phyloP scores from a whole-genome alignment of 1,140 invertebrate species.

The Mamestra configurata region DNA sequence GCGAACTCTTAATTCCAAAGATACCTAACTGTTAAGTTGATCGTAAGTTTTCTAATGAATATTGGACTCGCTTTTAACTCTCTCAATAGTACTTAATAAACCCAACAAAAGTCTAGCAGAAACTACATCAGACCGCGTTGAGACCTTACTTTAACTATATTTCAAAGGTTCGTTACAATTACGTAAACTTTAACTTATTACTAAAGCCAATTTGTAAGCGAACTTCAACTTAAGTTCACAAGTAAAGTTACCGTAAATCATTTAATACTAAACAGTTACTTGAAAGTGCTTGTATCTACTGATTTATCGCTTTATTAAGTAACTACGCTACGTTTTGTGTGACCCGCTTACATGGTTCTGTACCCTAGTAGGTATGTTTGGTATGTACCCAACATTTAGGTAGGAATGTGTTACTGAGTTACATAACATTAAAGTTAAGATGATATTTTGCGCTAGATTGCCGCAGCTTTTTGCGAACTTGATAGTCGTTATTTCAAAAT shows the following conservation, averaged over 20 bases:
- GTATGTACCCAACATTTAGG: background rate
- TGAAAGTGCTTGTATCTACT: slow-evolving; percentile 13
- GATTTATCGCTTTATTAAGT: slow-evolving; percentile 39
- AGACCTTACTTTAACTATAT: background rate
- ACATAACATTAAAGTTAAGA: too few relatives aligned
- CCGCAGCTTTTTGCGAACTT: too few relatives aligned
- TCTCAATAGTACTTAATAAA: too few relatives aligned
- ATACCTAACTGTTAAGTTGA: too few relatives aligned
- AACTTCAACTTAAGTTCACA: background rate
- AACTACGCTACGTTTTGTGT: slow-evolving; percentile 21
- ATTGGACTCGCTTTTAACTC: too few relatives aligned
- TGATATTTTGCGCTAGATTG: too few relatives aligned
- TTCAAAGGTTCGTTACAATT: background rate
- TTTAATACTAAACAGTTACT: slow-evolving; percentile 35
- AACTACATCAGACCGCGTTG: too few relatives aligned
- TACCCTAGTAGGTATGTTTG: too few relatives aligned
- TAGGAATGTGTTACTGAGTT: too few relatives aligned
- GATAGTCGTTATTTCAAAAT: too few relatives aligned
- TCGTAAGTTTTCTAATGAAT: too few relatives aligned
- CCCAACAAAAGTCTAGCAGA: background rate
- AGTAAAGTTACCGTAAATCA: slow-evolving; percentile 33
- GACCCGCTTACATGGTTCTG: background rate
- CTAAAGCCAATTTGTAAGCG: slow-evolving; percentile 30
- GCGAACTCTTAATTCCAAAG: too few relatives aligned
- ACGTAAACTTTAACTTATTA: slow-evolving; percentile 13